Conservation (phyloP, 2,888 invertebrate genomes). For the Xanthia icteritia region DNA sequence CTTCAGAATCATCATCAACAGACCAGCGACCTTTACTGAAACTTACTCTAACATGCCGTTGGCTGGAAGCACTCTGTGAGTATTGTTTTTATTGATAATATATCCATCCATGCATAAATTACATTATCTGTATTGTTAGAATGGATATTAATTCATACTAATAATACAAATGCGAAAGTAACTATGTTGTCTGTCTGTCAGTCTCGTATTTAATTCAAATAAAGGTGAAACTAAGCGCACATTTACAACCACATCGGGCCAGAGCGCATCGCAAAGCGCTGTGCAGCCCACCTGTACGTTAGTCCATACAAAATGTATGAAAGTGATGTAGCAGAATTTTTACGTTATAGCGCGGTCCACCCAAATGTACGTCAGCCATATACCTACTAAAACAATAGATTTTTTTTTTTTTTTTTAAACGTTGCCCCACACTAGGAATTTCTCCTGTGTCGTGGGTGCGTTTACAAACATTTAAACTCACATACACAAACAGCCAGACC, state of each 20-base stretch:
- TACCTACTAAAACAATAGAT: neutral
- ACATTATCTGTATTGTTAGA: neutral
- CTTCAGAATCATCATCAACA: constrained; percentile 89
- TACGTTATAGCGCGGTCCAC: too few species aligned
- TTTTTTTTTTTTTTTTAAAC: too few species aligned
- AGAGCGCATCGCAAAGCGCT: too few species aligned
- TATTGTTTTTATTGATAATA: constrained; percentile 18
- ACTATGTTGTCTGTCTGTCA: neutral
- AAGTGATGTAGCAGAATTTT: neutral
- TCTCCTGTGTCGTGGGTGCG: too few species aligned
- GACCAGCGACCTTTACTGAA: constrained; percentile 77
- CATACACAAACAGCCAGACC: too few species aligned
- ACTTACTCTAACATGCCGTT: constrained; percentile 83
- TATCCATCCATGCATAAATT: neutral
- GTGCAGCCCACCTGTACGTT: neutral
- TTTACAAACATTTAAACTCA: too few species aligned
- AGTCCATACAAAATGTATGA: neutral
- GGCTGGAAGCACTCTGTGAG: constrained; percentile 73
- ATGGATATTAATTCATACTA: neutral
- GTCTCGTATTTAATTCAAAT: neutral
- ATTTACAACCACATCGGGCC: too few species aligned
- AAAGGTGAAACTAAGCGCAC: neutral
- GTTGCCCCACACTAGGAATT: too few species aligned
- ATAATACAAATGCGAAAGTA: neutral
- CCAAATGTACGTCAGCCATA: neutral